Conservation (phyloP, 1,140 invertebrate species). For the Listronotus oregonensis region DNA sequence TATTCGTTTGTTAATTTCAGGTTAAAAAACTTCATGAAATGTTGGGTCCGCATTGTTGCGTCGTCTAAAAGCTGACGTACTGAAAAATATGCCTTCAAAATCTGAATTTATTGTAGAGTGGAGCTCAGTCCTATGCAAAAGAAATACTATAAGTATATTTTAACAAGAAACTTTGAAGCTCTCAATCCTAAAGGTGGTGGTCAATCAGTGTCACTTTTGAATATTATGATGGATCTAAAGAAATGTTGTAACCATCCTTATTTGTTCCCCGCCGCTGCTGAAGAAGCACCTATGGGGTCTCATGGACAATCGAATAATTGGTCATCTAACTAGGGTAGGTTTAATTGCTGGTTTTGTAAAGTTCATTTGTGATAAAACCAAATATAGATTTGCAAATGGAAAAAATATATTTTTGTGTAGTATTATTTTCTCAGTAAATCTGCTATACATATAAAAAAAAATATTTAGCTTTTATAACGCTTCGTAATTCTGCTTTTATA, state of each 20-base stretch:
- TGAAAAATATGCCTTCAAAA: slow-evolving; percentile 99
- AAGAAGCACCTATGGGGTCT: slow-evolving; percentile 86
- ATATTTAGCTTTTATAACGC: no score
- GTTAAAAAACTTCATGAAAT: slow-evolving; percentile 98
- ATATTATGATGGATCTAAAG: slow-evolving; percentile 99
- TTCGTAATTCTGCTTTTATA: no score
- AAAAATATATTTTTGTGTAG: not conserved
- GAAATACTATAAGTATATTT: slow-evolving; percentile 99
- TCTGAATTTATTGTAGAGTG: slow-evolving; percentile 99
- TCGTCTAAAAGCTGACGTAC: slow-evolving; percentile 96
- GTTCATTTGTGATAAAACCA: no score
- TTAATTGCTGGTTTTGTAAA: no score
- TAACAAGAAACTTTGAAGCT: slow-evolving; percentile 98
- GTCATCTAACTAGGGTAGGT: slow-evolving; percentile 78
- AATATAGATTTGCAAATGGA: no score
- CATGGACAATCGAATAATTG: slow-evolving; percentile 95
- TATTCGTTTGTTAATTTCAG: slow-evolving; percentile 55
- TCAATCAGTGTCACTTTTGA: slow-evolving; percentile 93
- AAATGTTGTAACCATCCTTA: slow-evolving; percentile 99
- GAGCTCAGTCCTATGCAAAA: slow-evolving; percentile 99
- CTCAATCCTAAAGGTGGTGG: slow-evolving; percentile 95
- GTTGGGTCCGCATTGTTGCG: slow-evolving; percentile 97
- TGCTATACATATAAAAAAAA: no score
- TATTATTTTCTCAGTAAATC: no score
- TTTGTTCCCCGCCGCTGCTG: slow-evolving; percentile 92